Conservation (phyloP, 2,888 invertebrate species). For the Steinernema scapterisci region DNA sequence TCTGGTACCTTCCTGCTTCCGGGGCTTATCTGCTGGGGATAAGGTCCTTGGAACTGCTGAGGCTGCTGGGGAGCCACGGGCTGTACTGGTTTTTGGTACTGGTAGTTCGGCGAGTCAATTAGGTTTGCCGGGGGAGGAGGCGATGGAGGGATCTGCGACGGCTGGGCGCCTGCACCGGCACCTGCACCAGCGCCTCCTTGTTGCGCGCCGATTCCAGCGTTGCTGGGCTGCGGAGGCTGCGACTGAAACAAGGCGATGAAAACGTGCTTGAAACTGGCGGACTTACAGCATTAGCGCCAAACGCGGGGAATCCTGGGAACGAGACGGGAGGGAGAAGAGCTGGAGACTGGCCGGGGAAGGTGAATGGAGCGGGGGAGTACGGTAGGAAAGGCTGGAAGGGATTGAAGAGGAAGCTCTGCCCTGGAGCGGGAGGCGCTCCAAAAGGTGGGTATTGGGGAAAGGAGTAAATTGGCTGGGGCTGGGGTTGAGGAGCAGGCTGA, state of each 20-base stretch:
- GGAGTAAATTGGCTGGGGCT: neutral
- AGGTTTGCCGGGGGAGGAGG: slow-evolving; percentile 19
- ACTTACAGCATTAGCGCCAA: neutral
- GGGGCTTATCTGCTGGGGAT: neutral
- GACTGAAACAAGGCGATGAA: neutral
- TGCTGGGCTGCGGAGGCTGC: neutral
- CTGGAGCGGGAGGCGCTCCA: slow-evolving; percentile 19
- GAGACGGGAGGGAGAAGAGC: slow-evolving; percentile 37
- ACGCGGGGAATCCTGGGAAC: slow-evolving; percentile 21
- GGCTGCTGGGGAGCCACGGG: slow-evolving; percentile 21
- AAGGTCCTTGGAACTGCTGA: neutral
- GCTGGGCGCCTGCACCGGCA: neutral
- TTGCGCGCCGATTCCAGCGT: neutral
- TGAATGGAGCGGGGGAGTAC: slow-evolving; percentile 47
- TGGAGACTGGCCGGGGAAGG: slow-evolving; percentile 38
- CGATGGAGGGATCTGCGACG: neutral
- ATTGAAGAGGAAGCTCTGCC: slow-evolving; percentile 49
- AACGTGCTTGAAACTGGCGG: neutral
- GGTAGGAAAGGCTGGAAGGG: slow-evolving; percentile 64
- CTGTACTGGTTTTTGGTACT: slow-evolving; percentile 37
- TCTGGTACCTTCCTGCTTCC: neutral
- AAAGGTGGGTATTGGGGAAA: slow-evolving; percentile 34
- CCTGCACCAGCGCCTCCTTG: neutral
- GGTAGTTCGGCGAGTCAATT: neutral
- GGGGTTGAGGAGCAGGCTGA: neutral